Base-by-base conservation (phyloP, 1,140 invertebrate species). In the Venturia canescens region DNA sequence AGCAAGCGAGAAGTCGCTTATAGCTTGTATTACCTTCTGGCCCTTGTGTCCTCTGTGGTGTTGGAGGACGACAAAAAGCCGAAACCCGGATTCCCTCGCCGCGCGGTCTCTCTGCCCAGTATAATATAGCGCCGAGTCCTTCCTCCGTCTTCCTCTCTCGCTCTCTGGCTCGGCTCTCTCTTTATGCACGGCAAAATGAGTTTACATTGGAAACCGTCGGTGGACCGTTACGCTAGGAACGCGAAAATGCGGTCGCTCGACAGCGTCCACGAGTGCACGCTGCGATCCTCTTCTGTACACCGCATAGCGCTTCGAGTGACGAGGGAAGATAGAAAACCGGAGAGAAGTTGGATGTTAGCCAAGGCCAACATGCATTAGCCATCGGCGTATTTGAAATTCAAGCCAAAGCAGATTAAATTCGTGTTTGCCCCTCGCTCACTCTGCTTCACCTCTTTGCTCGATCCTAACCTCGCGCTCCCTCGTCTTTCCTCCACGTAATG, bases 291-390 rank as follows among this genome's bases (percentile, higher is more conserved):
- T 38, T 80, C 63, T 76, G 60, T 79, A 48, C 29, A 81, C 60
- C 21, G 70, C 71, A 71, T 78, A 75, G 53, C 18, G 60, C 31
- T 69, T 69, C 31, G 29, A 57, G 60, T 18, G 71, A 78, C 53
- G 67, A 74, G 78, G 79, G 79, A 78, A 78, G 53, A 66, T 26
- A 79, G 76, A 74, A 67, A 72, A 70, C 66, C 27, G 83, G 83
- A 84, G 83, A 79, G 74, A 82, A 86, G 69, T 88, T 89, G 88
- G 88, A 87, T 44, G 63, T 21, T 11, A 21, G 86, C 88, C 88
- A 89, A 88, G 86, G 86, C 87, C 85, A 88, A 88, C 86, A 88
- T 88, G 87, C 85, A 88, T 89, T 89, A 87, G 83, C 87, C 78
- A 86, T 87, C 86, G 82, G 67, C 84, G 85, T 88, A 87, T 88